Evolutionary conservation across 2,797 vertebrate species (phyloP).

Genomic region (Typhlichthys eigenmanni): DNA sequence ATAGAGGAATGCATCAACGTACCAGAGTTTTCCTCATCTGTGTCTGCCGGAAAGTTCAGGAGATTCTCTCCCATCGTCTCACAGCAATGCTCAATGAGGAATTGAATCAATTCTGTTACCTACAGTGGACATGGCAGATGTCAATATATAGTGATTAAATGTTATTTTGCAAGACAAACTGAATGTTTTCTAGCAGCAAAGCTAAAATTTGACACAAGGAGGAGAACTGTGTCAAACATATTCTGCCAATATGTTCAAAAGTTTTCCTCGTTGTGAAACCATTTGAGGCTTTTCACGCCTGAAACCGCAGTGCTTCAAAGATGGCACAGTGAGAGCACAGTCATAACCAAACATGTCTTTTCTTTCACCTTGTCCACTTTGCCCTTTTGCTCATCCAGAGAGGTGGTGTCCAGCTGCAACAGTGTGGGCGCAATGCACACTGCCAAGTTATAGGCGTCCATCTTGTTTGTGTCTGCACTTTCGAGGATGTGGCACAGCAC

Average conservation of each 20-base stretch:
- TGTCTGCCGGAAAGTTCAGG: conserved; percentile 65
- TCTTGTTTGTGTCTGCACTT: conserved; percentile 81
- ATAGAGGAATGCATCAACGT: conserved; percentile 17
- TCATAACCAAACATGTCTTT: conserved; percentile 27
- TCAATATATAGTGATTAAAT: conserved; percentile 5
- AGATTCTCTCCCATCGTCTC: conserved; percentile 85
- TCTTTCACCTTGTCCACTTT: conserved; percentile 83
- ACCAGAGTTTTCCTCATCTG: conserved; percentile 83
- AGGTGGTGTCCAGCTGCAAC: conserved; percentile 71
- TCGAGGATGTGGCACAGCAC: conserved; percentile 85
- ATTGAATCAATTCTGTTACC: conserved; percentile 87
- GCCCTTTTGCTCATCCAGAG: conserved; percentile 80
- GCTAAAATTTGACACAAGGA: background rate
- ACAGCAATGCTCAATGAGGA: conserved; percentile 86
- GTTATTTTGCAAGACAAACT: background rate
- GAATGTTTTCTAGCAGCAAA: background rate
- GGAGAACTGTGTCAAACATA: background rate
- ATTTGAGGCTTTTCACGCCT: conserved; percentile 49
- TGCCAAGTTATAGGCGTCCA: conserved; percentile 90
- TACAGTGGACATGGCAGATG: conserved; percentile 52
- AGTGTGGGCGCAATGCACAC: conserved; percentile 91
- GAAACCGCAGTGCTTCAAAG: conserved; percentile 61
- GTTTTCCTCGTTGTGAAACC: conserved; percentile 40
- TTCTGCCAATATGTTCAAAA: background rate
- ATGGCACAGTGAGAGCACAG: conserved; percentile 30